Percentiles rank a stretch among this genome's conserved stretches.
These are phyloP conservation scores for Anoplophora glabripennis DNA, from an alignment of 1,140 invertebrate genomes.

Conservation along the genomic window DNA sequence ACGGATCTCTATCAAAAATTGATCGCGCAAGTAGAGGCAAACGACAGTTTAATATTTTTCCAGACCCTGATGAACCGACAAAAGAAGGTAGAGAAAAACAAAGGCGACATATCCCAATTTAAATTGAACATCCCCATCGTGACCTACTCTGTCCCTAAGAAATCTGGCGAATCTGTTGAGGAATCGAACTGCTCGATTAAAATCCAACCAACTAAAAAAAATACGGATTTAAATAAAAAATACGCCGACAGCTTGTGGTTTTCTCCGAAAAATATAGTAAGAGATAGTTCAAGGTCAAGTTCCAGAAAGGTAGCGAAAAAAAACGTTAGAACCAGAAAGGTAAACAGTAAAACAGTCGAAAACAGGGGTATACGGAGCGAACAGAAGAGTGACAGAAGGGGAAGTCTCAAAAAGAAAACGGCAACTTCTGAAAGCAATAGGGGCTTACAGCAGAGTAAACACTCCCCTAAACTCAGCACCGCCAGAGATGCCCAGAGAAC, in stretches of 20 bases:
- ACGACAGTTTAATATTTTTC: conserved; percentile 37
- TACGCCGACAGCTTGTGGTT: conserved; percentile 37
- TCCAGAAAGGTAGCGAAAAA: no score
- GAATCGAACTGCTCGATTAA: not conserved
- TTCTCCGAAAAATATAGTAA: conserved; percentile 9
- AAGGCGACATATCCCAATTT: not conserved
- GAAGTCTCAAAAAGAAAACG: conserved; percentile 12
- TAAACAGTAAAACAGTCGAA: no score
- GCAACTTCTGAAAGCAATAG: no score
- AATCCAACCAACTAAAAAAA: not conserved
- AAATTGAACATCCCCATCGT: not conserved
- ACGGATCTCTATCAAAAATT: conserved; percentile 30
- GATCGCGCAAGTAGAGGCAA: conserved; percentile 28
- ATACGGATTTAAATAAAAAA: conserved; percentile 14
- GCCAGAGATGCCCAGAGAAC: no score
- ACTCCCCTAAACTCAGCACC: no score
- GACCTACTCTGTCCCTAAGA: not conserved
- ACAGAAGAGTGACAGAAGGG: conserved; percentile 7
- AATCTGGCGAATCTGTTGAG: no score
- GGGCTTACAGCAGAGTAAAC: no score
- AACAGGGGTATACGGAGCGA: not conserved
- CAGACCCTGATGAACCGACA: conserved; percentile 27
- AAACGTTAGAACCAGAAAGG: no score
- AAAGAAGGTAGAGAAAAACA: conserved; percentile 10
- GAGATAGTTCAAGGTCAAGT: no score